Base-by-base conservation (phyloP, 2,888 invertebrate species). In the Luffia ferchaultella region DNA sequence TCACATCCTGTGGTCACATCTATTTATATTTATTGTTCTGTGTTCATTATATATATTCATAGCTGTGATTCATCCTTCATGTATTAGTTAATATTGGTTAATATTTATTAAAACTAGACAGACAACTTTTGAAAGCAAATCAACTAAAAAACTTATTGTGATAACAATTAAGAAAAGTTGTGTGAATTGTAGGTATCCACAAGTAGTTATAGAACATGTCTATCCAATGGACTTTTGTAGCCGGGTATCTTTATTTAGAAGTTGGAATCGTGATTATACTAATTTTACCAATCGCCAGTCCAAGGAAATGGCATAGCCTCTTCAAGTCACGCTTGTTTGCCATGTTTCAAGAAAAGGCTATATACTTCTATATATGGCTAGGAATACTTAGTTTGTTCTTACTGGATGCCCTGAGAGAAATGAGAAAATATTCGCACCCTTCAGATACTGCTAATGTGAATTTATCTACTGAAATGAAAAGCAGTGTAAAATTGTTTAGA, bases 161-260 rank as follows among this genome's bases (percentile, higher is more conserved):
- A n/a, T n/a, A n/a, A n/a, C n/a, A n/a, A n/a, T n/a, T n/a, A n/a
- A n/a, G n/a, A n/a, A n/a, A n/a, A n/a, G n/a, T n/a, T n/a, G n/a
- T n/a, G n/a, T n/a, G n/a, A n/a, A n/a, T n/a, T n/a, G n/a, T n/a
- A n/a, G n/a, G n/a, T n/a, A n/a, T n/a, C n/a, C n/a, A n/a, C n/a
- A n/a, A n/a, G n/a, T n/a, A n/a, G n/a, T n/a, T n/a, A n/a, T n/a
- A n/a, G n/a, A n/a, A n/a, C n/a, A 93, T 93, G 93, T 91, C 91
- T 70, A 79, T 93, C 53, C 92, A 93, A 67, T 93, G 93, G 93
- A 90, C 90, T 15, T 77, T 92, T 50, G 88, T 92, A 49, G 92
- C 93, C 53, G 85, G 86, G 41, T 90, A 90, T 68, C 80, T 93
- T 20, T 93, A 93, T 68, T 73, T 85, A 17, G 92, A 93, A 76